Evolutionary conservation across 2,888 invertebrate genomes (phyloP).

Genomic region (Heliconius cydno): DNA sequence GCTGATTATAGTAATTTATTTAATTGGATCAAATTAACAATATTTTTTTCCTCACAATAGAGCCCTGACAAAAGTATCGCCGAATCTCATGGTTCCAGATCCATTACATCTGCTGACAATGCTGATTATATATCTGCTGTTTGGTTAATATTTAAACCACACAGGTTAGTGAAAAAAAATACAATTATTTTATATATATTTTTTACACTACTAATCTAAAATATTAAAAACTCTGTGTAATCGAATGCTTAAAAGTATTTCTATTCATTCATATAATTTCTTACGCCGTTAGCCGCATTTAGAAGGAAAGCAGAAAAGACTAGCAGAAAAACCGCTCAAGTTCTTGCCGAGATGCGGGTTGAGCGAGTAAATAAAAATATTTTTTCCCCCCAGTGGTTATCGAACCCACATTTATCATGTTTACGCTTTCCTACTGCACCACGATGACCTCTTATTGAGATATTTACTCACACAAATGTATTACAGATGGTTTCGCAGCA

Average conservation of each 20-base stretch:
- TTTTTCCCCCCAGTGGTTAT: neutral
- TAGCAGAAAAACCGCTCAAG: no score
- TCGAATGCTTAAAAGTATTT: no score
- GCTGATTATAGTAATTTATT: no score
- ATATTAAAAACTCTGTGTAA: neutral
- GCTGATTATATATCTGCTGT: conserved; percentile 61
- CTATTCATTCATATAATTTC: neutral
- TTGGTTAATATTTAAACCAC: conserved; percentile 66
- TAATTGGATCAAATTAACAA: neutral
- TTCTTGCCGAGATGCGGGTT: no score
- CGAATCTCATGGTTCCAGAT: conserved; percentile 74
- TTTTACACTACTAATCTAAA: neutral
- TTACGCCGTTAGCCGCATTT: neutral
- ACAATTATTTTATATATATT: neutral
- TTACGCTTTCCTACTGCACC: neutral
- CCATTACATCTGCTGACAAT: conserved; percentile 66
- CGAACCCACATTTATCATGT: neutral
- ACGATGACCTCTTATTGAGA: neutral
- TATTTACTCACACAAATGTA: neutral
- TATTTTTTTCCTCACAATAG: conserved; percentile 52
- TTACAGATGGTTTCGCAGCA: conserved; percentile 76
- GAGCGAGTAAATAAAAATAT: neutral
- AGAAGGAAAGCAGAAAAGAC: no score
- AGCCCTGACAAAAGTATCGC: conserved; percentile 70
- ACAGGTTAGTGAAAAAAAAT: conserved; percentile 56